phyloP scores from a whole-genome alignment of 2,113 vertebrate genomes.

The rat (Rattus norvegicus) region DNA sequence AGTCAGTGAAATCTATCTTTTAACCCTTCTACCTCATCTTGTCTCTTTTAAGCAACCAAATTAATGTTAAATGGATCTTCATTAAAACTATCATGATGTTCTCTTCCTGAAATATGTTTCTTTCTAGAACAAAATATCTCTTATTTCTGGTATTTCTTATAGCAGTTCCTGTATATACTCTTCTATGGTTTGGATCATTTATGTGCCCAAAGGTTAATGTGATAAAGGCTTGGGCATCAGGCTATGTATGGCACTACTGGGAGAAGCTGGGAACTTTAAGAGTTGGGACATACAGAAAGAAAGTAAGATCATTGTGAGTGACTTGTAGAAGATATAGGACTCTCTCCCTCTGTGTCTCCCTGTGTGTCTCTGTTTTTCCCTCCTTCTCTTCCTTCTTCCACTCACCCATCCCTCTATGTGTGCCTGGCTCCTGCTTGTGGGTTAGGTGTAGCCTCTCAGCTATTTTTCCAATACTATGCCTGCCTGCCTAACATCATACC shows the following conservation, averaged over 20 bases:
- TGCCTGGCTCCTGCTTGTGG: background rate
- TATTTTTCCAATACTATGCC: background rate
- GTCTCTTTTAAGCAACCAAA: conserved; percentile 50
- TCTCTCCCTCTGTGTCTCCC: background rate
- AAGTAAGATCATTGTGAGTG: background rate
- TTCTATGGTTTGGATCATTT: background rate
- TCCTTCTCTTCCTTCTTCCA: background rate
- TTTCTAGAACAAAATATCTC: conserved; percentile 34
- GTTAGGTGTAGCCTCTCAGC: background rate
- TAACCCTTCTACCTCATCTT: background rate
- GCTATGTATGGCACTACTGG: background rate
- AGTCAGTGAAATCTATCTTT: conserved; percentile 25
- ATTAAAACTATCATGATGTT: conserved; percentile 14
- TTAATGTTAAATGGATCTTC: background rate
- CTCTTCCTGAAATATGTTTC: conserved; percentile 41
- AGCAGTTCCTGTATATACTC: background rate
- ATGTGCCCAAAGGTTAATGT: background rate
- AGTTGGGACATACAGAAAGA: background rate
- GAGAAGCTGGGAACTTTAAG: background rate
- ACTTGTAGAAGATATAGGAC: background rate
- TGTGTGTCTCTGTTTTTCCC: background rate
- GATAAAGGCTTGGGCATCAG: background rate
- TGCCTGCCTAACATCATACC: background rate
- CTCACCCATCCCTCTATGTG: too few relatives aligned
- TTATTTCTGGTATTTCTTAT: background rate